These are phyloP conservation scores for Microctenopoma lineatum DNA, from an alignment of 2,797 vertebrate species.

Conservation along the genomic window DNA sequence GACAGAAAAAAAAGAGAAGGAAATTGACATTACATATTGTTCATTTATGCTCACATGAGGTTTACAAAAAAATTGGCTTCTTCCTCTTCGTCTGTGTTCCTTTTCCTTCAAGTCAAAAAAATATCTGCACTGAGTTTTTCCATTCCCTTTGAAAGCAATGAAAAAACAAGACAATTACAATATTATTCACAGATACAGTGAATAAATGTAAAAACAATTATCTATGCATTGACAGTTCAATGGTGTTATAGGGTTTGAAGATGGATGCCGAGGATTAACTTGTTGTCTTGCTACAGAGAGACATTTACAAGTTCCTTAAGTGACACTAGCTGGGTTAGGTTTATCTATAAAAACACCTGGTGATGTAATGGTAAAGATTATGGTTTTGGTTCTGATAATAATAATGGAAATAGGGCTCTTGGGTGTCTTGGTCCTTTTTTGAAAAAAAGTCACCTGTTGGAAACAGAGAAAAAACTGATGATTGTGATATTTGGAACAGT, in stretches of 20 bases:
- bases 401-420: background rate
- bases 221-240: background rate
- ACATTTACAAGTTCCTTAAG: no score
- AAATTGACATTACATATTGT: slow-evolving; percentile 10
- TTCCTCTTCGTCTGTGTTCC: background rate
- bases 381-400: background rate
- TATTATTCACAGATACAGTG: background rate
- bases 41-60: background rate
- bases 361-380: background rate
- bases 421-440: no score
- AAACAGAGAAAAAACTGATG: background rate
- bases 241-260: background rate
- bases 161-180: slow-evolving; percentile 14
- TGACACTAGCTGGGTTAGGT: no score
- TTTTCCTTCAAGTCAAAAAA: background rate
- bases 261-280: no score
- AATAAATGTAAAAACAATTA: background rate
- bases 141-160: background rate
- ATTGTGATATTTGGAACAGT: no score
- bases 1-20: slow-evolving; percentile 1
- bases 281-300: no score
- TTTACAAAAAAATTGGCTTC: background rate
- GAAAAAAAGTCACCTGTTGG: background rate
- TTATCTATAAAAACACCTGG: background rate
- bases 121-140: background rate